phyloP scores from a whole-genome alignment of 2,888 invertebrate genomes.

The Callimorpha dominula region DNA sequence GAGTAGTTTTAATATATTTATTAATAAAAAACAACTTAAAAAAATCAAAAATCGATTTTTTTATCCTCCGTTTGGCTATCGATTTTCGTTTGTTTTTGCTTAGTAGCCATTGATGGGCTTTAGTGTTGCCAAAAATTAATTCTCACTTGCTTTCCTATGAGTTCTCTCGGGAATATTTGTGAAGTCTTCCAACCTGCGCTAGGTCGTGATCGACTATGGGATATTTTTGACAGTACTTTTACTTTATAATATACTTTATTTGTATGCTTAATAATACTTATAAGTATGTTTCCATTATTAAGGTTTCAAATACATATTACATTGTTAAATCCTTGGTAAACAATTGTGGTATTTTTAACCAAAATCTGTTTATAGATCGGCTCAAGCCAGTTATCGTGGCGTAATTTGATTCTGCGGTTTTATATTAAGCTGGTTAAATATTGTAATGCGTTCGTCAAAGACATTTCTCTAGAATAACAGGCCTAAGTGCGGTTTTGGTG shows the following conservation, averaged over 20 bases:
- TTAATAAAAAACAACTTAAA: not conserved
- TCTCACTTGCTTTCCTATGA: too few relatives aligned
- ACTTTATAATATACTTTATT: too few relatives aligned
- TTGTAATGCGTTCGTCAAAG: slow-evolving; percentile 10
- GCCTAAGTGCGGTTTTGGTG: not conserved
- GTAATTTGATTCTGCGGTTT: slow-evolving; percentile 26
- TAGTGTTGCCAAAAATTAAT: not conserved
- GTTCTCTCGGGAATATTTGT: too few relatives aligned
- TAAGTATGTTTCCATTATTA: too few relatives aligned
- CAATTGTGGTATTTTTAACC: slow-evolving; percentile 32
- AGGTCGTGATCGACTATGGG: too few relatives aligned
- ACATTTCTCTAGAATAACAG: slow-evolving; percentile 15
- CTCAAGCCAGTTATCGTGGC: slow-evolving; percentile 24
- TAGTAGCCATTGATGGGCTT: not conserved
- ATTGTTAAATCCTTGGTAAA: slow-evolving; percentile 19
- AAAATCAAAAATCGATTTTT: not conserved
- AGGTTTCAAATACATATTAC: not conserved
- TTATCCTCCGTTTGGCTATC: not conserved
- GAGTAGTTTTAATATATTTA: not conserved
- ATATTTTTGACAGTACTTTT: too few relatives aligned
- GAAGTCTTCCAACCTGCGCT: too few relatives aligned
- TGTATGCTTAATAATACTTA: too few relatives aligned
- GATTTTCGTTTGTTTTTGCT: not conserved
- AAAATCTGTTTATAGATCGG: slow-evolving; percentile 27
- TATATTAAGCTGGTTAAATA: slow-evolving; percentile 20